phyloP scores from a whole-genome alignment of 2,797 vertebrate genomes.

The Malurus splendens region DNA sequence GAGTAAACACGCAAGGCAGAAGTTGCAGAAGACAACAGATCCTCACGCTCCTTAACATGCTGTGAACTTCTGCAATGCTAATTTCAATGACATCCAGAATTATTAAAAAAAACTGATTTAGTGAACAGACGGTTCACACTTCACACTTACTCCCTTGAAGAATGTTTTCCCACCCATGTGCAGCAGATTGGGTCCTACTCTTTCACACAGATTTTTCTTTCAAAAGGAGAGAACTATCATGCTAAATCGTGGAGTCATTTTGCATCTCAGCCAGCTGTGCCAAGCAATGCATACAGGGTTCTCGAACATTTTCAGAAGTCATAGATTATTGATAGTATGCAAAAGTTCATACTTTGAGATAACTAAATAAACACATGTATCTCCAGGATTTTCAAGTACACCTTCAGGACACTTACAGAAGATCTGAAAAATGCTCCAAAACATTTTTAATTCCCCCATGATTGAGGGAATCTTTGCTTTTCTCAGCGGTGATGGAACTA shows the following conservation, averaged over 20 bases:
- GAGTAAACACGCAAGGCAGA: neutral
- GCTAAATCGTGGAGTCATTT: neutral
- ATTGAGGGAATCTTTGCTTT: neutral
- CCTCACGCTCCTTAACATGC: fast-evolving
- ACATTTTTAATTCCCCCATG: neutral
- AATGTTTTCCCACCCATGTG: neutral
- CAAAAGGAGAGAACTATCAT: neutral
- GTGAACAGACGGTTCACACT: neutral
- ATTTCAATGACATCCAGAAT: neutral
- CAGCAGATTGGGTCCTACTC: neutral
- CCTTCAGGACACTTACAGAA: neutral
- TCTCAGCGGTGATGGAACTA: neutral
- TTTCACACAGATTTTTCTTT: neutral
- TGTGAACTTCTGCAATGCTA: neutral
- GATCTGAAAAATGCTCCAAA: neutral
- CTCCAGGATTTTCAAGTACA: neutral
- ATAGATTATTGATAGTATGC: neutral
- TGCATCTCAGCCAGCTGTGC: neutral
- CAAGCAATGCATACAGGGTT: neutral
- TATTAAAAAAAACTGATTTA: neutral
- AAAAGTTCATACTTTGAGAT: neutral
- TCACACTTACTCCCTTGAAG: neutral
- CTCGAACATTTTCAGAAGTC: neutral
- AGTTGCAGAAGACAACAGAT: neutral
- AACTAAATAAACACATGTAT: neutral